Conservation (phyloP, 1,140 invertebrate genomes). For the Prorops nasuta region DNA sequence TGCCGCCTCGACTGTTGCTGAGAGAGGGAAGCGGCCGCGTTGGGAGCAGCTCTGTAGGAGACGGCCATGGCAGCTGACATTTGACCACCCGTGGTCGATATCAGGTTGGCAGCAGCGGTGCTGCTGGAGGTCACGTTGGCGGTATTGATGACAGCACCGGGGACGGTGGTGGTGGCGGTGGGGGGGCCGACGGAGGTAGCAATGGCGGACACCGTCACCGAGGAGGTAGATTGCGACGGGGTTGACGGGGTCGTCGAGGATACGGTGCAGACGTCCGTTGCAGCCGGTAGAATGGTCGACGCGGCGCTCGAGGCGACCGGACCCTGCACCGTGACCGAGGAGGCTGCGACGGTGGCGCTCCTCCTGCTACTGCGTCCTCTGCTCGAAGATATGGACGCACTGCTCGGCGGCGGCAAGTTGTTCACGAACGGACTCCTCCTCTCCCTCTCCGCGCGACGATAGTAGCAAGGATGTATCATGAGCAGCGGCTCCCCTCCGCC, state of each 20-base stretch:
- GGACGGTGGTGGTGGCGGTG: constrained; percentile 1
- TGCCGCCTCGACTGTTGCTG: constrained; percentile 32
- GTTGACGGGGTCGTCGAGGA: not conserved
- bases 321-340: constrained; percentile 19
- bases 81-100: constrained; percentile 27
- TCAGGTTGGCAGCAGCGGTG: constrained; percentile 3
- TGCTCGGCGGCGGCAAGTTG: constrained; percentile 61
- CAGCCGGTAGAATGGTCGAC: not conserved
- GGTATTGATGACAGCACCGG: not conserved
- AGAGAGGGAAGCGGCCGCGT: constrained; percentile 21
- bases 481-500: constrained; percentile 74
- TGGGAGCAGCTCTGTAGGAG: constrained; percentile 22
- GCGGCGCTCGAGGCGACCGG: constrained; percentile 16
- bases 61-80: constrained; percentile 23
- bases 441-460: constrained; percentile 75
- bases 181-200: constrained; percentile 3
- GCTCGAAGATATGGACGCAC: constrained; percentile 17
- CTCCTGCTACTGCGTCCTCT: not conserved
- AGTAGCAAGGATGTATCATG: constrained; percentile 85
- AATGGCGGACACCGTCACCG: not conserved
- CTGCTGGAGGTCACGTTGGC: constrained; percentile 9
- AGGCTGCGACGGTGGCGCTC: constrained; percentile 16
- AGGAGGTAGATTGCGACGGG: not conserved
- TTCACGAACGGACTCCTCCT: constrained; percentile 73
- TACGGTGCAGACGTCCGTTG: constrained; percentile 1